Conservation (phyloP, 2,888 invertebrate species). For the Hirtodrosophila alboralis region DNA sequence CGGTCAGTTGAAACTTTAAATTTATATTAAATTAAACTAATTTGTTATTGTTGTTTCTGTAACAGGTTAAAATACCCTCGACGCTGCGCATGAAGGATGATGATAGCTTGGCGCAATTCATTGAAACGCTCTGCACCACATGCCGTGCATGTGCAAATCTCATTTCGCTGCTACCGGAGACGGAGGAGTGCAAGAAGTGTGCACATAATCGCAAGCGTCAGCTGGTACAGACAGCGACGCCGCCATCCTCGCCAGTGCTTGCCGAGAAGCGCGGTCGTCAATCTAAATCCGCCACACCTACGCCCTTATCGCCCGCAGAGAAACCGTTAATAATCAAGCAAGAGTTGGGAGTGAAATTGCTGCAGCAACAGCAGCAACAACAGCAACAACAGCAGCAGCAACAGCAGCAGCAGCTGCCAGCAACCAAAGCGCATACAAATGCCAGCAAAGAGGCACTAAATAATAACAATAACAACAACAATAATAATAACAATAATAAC, state of each 20-base stretch:
- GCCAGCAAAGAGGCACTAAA: conserved; percentile 48
- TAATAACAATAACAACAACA: conserved; percentile 49
- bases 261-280: conserved; percentile 79
- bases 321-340: conserved; percentile 54
- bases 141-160: conserved; percentile 84
- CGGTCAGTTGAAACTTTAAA: conserved; percentile 64
- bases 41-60: neutral
- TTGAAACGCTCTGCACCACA: conserved; percentile 83
- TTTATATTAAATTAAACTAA: neutral
- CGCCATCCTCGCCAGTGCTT: conserved; percentile 76
- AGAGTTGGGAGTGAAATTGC: conserved; percentile 52
- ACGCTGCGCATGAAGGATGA: conserved; percentile 83
- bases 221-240: conserved; percentile 67
- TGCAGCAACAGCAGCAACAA: conserved; percentile 8
- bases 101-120: conserved; percentile 82
- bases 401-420: conserved; percentile 11
- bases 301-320: conserved; percentile 57
- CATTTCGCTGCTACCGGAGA: conserved; percentile 83
- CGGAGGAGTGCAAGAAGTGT: conserved; percentile 84
- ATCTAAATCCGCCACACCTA: conserved; percentile 67
- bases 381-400: no score
- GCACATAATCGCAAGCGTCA: conserved; percentile 78
- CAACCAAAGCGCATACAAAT: conserved; percentile 24
- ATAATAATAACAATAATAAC: conserved; percentile 29
- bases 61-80: conserved; percentile 83